These are phyloP conservation scores for Liopterus haemorrhoidalis DNA, from an alignment of 2,888 invertebrate genomes.

Conservation along the genomic window DNA sequence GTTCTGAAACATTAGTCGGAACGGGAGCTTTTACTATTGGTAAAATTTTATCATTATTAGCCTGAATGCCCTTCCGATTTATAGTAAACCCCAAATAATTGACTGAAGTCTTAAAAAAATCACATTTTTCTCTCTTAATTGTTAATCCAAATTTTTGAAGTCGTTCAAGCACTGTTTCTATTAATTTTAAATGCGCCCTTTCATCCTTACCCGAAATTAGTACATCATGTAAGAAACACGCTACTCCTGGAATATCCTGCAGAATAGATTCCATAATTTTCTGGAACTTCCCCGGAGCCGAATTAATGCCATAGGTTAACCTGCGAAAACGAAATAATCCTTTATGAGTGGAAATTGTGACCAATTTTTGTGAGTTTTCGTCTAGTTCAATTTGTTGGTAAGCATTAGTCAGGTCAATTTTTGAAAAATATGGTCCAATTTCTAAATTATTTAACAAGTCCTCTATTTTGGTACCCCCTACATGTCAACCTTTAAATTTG, in stretches of 20 bases:
- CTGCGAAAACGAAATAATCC: slow-evolving; percentile 30
- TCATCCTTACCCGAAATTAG: slow-evolving; percentile 15
- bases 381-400: slow-evolving; percentile 35
- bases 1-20: slow-evolving; percentile 28
- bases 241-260: slow-evolving; percentile 19
- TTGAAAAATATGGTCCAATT: slow-evolving; percentile 34
- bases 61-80: slow-evolving; percentile 23
- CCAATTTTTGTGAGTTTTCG: slow-evolving; percentile 31
- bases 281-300: slow-evolving; percentile 34
- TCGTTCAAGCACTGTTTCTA: slow-evolving; percentile 16
- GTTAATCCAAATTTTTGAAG: slow-evolving; percentile 15
- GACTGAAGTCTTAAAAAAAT: slow-evolving; percentile 20
- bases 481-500: slow-evolving; percentile 26
- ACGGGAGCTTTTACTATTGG: slow-evolving; percentile 26
- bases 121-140: slow-evolving; percentile 26
- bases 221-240: slow-evolving; percentile 20
- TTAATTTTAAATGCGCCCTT: slow-evolving; percentile 1
- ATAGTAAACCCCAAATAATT: slow-evolving; percentile 23
- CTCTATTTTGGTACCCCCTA: slow-evolving; percentile 31
- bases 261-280: slow-evolving; percentile 31
- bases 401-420: slow-evolving; percentile 36
- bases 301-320: background rate
- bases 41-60: slow-evolving; percentile 24
- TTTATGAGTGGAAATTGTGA: slow-evolving; percentile 34
- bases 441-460: slow-evolving; percentile 29